A percentile compares a stretch with the other conserved stretches of the same genome.
Evolutionary conservation across 2,888 invertebrate species (phyloP).

Genomic region (Acrobasis suavella): DNA sequence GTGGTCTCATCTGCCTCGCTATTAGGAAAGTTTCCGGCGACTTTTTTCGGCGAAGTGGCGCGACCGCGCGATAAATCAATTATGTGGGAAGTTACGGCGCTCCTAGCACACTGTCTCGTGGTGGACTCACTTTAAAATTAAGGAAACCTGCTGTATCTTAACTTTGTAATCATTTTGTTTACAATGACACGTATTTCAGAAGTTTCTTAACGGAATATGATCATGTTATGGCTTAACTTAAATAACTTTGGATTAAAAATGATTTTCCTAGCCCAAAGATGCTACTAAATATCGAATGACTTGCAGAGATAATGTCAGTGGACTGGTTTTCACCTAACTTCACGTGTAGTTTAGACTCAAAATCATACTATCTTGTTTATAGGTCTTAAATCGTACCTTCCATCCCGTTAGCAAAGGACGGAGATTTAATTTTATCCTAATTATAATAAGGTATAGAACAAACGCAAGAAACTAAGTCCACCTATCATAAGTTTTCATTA

Average conservation of each 20-base stretch:
- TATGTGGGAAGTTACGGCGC: conserved; percentile 48
- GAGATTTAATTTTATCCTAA: not conserved
- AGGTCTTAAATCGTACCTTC: no score
- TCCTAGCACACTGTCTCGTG: conserved; percentile 36
- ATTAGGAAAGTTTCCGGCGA: conserved; percentile 63
- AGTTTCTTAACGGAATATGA: no score
- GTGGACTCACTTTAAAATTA: conserved; percentile 29
- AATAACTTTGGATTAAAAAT: no score
- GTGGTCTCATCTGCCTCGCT: conserved; percentile 61
- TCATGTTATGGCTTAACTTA: no score
- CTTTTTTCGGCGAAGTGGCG: conserved; percentile 49
- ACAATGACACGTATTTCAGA: not conserved
- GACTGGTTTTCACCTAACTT: no score
- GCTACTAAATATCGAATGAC: no score
- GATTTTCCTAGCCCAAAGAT: no score
- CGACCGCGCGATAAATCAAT: conserved; percentile 64
- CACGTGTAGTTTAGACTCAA: no score
- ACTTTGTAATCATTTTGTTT: conserved; percentile 8
- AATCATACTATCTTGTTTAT: no score
- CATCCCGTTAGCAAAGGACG: no score
- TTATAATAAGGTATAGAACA: not conserved
- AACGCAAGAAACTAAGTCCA: conserved; percentile 1
- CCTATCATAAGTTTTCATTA: conserved; percentile 20
- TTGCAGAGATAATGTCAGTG: no score
- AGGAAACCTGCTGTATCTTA: conserved; percentile 23